These are phyloP conservation scores for Cantharis lateralis DNA, from an alignment of 2,888 invertebrate species.

Conservation along the genomic window DNA sequence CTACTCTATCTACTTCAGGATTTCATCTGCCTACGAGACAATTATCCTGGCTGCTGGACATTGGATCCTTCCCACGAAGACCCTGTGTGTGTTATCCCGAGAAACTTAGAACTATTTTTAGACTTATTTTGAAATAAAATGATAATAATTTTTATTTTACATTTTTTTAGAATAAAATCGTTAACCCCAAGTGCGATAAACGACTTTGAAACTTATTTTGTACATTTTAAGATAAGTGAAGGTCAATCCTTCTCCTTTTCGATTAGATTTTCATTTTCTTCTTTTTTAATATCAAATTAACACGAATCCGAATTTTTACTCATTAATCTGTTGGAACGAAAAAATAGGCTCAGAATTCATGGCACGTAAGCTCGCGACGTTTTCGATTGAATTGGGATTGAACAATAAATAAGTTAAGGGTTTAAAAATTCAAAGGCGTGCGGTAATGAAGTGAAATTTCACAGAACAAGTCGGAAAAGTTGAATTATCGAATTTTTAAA, in stretches of 20 bases:
- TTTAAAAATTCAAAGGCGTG: neutral
- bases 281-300: neutral
- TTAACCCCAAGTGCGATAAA: neutral
- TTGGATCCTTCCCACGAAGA: neutral
- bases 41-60: neutral
- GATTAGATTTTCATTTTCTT: neutral
- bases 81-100: neutral
- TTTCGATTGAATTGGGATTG: neutral
- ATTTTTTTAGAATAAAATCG: neutral
- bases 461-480: no score
- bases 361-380: neutral
- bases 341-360: neutral
- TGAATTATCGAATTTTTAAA: no score
- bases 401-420: neutral
- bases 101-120: neutral
- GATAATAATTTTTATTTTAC: neutral
- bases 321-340: neutral
- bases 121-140: neutral
- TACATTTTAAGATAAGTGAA: neutral
- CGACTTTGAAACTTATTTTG: neutral
- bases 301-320: neutral
- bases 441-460: neutral
- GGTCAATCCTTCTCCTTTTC: neutral
- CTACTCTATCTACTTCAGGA: no score
- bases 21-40: no score